Evolutionary conservation across 2,113 vertebrate species (phyloP), one percentile per base, ranked within the genome.

Genomic region (Bos javanicus): DNA sequence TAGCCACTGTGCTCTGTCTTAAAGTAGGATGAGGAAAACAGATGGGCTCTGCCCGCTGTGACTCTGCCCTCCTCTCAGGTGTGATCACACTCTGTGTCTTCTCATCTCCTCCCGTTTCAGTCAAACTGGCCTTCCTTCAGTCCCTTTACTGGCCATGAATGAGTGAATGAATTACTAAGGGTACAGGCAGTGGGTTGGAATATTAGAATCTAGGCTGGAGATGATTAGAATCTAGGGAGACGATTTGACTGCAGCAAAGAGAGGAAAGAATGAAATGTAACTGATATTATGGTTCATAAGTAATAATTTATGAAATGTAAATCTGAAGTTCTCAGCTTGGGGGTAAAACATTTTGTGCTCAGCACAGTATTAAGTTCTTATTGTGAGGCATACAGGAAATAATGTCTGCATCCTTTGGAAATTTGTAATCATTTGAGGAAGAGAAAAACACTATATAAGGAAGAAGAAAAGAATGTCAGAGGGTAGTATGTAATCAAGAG

Each of bases 271-370:
- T 59, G 60, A 94, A 97, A 81, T 82, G 50, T 90, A 87, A 80
- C 84, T 82, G 82, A 90, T 46, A 82, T 67, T 80, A 48, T 67
- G 39, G 62, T 91, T 93, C n/a, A 19, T 92, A 67, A 92, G 86
- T 95, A 95, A 26, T 94, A 92, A 96, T 82, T 91, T 84, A 21
- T 82, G 54, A 96, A 95, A 95, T 88, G 14, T 56, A 92, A 97
- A 76, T 93, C 74, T 90, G 67, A 85, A 59, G 4, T 60, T 94
- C 62, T 94, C 43, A 82, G 46, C 64, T 95, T 93, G 59, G 16
- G 60, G 81, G n/a, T 54, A 87, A 95, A 91, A 80, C 43, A 57
- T 87, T 94, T 88, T 76, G 64, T 85, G 26, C 52, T 91, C 16
- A 36, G 59, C 1, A 54, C 30, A 23, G 3, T 52, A 62, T 59